Conservation (phyloP, 2,797 vertebrate genomes). For the Hydrophis major region DNA sequence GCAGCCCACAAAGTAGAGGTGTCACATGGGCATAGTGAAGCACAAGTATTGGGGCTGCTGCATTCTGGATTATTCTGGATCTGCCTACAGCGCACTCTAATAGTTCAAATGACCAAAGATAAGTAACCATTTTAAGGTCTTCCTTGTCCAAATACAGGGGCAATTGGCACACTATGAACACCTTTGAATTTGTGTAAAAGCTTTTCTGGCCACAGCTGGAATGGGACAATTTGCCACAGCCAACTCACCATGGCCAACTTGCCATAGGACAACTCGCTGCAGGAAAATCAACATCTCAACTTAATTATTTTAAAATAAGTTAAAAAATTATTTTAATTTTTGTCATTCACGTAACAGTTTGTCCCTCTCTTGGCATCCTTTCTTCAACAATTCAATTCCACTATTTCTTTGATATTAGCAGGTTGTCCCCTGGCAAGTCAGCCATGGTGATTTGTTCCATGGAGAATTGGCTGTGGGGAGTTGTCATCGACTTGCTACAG, state of each 20-base stretch:
- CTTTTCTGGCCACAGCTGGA: not conserved
- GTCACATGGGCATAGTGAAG: not conserved
- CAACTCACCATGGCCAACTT: not conserved
- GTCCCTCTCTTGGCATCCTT: not conserved
- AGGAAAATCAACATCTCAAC: not conserved
- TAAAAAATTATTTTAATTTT: not conserved
- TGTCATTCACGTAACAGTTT: not conserved
- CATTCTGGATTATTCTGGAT: not conserved
- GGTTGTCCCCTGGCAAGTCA: not conserved
- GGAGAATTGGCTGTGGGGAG: not conserved
- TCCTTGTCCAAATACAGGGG: not conserved
- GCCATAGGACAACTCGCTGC: not conserved
- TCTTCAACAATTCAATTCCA: not conserved
- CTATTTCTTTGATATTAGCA: not conserved
- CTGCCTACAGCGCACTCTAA: not conserved
- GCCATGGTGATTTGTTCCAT: not conserved
- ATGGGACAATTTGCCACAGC: not conserved
- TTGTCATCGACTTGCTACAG: not conserved
- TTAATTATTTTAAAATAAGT: not conserved
- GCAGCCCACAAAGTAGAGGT: not conserved
- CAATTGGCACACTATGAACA: not conserved
- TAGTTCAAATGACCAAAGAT: not conserved
- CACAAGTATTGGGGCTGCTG: not conserved
- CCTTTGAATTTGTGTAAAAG: not conserved
- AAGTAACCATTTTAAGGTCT: not conserved